A percentile compares a stretch with the other conserved stretches of the same genome.
phyloP scores from a whole-genome alignment of 2,888 invertebrate genomes.

The Cerastis rubricosa region DNA sequence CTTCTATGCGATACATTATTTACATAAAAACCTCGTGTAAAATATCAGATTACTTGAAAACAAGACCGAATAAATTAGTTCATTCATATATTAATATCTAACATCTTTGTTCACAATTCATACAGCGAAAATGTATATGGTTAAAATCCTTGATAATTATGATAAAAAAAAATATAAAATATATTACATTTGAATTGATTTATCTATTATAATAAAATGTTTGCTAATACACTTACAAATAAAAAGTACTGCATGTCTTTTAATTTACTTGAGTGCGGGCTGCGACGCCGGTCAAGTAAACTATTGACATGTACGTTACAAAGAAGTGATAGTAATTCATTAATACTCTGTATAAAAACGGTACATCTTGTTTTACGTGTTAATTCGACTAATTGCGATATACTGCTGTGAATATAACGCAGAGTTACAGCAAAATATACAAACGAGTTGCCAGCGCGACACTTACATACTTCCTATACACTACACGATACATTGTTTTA shows the following conservation, averaged over 20 bases:
- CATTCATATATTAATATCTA: constrained; percentile 50
- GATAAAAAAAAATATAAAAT: constrained; percentile 39
- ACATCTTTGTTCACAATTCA: constrained; percentile 54
- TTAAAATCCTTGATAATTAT: constrained; percentile 42
- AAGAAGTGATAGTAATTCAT: constrained; percentile 36
- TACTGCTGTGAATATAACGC: constrained; percentile 7
- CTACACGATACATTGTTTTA: constrained; percentile 4
- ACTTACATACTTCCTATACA: constrained; percentile 16
- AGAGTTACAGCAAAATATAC: constrained; percentile 50
- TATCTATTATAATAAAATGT: constrained; percentile 35
- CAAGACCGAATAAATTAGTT: constrained; percentile 54
- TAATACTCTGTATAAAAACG: constrained; percentile 39
- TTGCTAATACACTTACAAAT: constrained; percentile 54
- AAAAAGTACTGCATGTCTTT: constrained; percentile 47
- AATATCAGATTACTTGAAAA: constrained; percentile 51
- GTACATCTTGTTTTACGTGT: constrained; percentile 15
- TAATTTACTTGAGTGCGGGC: constrained; percentile 20
- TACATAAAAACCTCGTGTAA: constrained; percentile 58
- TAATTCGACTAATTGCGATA: constrained; percentile 27
- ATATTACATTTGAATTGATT: constrained; percentile 53
- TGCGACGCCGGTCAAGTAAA: neutral
- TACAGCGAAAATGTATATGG: constrained; percentile 44
- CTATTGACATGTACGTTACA: constrained; percentile 17
- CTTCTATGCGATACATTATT: constrained; percentile 61
- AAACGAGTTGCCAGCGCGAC: constrained; percentile 38